These are phyloP conservation scores for Ganaspis brasiliensis DNA, from an alignment of 2,888 invertebrate species.

Conservation along the genomic window DNA sequence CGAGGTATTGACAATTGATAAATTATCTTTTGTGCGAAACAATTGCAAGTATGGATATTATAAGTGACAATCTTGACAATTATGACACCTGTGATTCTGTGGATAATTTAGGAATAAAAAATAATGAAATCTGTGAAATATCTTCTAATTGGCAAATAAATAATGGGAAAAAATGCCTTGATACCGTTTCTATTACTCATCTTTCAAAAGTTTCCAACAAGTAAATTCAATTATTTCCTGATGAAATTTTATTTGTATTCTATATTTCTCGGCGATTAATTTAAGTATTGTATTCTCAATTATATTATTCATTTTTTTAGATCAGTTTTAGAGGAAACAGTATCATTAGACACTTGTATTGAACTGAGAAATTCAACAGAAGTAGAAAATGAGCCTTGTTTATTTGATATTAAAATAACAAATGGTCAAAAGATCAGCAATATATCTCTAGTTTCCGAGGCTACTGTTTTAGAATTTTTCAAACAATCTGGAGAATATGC, in stretches of 20 bases:
- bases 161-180: slow-evolving; percentile 67
- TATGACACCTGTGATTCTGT: slow-evolving; percentile 7
- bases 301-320: slow-evolving; percentile 65
- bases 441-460: slow-evolving; percentile 79
- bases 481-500: slow-evolving; percentile 80
- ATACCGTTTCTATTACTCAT: slow-evolving; percentile 66
- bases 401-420: slow-evolving; percentile 72
- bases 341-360: slow-evolving; percentile 74
- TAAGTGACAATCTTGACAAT: slow-evolving; percentile 1
- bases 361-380: slow-evolving; percentile 58
- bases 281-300: no score
- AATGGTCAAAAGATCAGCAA: slow-evolving; percentile 74
- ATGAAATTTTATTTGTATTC: background rate
- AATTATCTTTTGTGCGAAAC: background rate
- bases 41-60: slow-evolving; percentile 17
- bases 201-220: slow-evolving; percentile 61
- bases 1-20: background rate
- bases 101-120: slow-evolving; percentile 16
- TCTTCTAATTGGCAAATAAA: slow-evolving; percentile 71
- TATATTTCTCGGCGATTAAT: no score
- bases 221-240: slow-evolving; percentile 59
- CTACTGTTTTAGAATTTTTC: slow-evolving; percentile 80
- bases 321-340: slow-evolving; percentile 75
- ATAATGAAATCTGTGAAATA: slow-evolving; percentile 58
- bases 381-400: slow-evolving; percentile 68